Conservation (phyloP, 2,888 invertebrate genomes). For the Meloe dianella region DNA sequence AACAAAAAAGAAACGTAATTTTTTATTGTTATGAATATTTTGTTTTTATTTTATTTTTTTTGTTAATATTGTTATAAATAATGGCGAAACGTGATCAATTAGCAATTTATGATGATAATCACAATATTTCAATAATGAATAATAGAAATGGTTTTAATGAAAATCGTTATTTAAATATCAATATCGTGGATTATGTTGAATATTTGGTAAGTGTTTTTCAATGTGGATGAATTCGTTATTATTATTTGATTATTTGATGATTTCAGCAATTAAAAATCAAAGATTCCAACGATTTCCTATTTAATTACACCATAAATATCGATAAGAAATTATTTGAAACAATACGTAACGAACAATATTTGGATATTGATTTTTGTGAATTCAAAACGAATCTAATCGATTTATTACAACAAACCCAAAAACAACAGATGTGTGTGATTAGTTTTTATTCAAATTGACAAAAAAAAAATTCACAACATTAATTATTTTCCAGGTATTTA, state of each 20-base stretch:
- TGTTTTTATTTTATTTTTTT: no score
- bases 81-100: slow-evolving; percentile 23
- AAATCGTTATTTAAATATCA: slow-evolving; percentile 38
- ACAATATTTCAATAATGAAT: slow-evolving; percentile 36
- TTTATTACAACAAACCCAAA: slow-evolving; percentile 48
- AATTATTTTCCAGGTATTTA: slow-evolving; percentile 49
- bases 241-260: slow-evolving; percentile 13
- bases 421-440: slow-evolving; percentile 51
- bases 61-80: neutral
- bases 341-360: slow-evolving; percentile 51
- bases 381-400: slow-evolving; percentile 54
- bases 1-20: no score
- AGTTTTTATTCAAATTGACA: no score
- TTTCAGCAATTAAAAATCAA: slow-evolving; percentile 51
- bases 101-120: slow-evolving; percentile 41
- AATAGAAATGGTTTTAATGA: slow-evolving; percentile 33
- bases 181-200: slow-evolving; percentile 37
- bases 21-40: no score
- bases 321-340: slow-evolving; percentile 49
- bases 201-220: slow-evolving; percentile 31
- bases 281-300: slow-evolving; percentile 48
- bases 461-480: no score
- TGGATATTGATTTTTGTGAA: slow-evolving; percentile 56
- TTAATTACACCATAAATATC: slow-evolving; percentile 53
- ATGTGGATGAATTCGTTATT: neutral